Conservation (phyloP, 2,888 invertebrate species). For the Anagyrus pseudococci region DNA sequence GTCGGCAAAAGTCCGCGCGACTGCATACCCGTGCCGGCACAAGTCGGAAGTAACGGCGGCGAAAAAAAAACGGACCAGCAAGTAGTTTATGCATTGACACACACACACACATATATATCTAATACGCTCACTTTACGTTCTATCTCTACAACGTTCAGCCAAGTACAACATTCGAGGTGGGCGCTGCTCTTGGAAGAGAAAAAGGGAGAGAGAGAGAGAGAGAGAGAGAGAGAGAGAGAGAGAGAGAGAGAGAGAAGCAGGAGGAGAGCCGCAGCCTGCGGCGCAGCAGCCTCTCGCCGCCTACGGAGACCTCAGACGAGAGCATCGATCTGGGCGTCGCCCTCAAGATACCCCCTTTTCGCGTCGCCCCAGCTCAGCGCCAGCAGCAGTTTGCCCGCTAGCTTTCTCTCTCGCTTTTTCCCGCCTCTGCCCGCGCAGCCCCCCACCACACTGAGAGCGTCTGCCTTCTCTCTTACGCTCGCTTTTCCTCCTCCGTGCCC, state of each 20-base stretch:
- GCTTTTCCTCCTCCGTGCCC: not conserved
- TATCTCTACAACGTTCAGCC: too few relatives aligned
- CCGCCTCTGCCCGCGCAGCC: conserved; percentile 4
- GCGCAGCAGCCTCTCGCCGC: conserved; percentile 35
- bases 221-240: not conserved
- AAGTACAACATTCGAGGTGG: too few relatives aligned
- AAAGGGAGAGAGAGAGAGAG: too few relatives aligned
- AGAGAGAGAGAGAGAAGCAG: not conserved
- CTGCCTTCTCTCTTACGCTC: not conserved
- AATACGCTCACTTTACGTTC: too few relatives aligned
- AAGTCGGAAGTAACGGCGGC: too few relatives aligned
- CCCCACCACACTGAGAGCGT: too few relatives aligned
- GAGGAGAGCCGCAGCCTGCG: not conserved
- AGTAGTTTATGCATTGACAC: too few relatives aligned
- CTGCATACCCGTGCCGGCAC: too few relatives aligned
- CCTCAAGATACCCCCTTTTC: conserved; percentile 42
- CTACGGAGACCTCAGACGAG: conserved; percentile 57
- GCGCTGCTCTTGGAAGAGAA: too few relatives aligned
- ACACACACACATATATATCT: too few relatives aligned
- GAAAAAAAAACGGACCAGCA: too few relatives aligned
- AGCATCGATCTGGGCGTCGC: conserved; percentile 61
- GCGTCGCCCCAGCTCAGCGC: not conserved
- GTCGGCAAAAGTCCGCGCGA: too few relatives aligned
- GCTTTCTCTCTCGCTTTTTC: conserved; percentile 17
- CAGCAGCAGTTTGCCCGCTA: conserved; percentile 7